phyloP scores from a whole-genome alignment of 2,888 invertebrate species.

The Pachymerium ferrugineum region DNA sequence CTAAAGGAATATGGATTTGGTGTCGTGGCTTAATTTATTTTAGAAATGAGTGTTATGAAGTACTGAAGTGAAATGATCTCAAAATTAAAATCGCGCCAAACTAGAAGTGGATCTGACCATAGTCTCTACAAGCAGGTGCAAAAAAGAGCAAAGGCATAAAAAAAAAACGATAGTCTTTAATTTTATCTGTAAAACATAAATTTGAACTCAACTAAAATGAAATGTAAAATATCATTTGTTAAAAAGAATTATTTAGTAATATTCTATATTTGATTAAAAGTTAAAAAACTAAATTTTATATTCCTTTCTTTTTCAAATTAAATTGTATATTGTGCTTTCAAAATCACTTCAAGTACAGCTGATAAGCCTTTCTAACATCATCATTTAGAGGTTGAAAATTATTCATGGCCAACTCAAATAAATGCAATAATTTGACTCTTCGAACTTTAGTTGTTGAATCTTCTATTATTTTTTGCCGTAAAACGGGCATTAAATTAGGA shows the following conservation, averaged over 20 bases:
- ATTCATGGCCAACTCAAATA: neutral
- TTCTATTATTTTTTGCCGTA: neutral
- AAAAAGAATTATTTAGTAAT: too few relatives aligned
- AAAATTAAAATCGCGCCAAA: slow-evolving; percentile 75
- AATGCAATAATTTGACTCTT: neutral
- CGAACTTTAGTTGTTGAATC: neutral
- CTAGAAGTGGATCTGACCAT: slow-evolving; percentile 47
- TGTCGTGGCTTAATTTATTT: slow-evolving; percentile 12
- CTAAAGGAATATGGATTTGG: too few relatives aligned
- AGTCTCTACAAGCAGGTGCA: slow-evolving; percentile 31
- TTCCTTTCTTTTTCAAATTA: too few relatives aligned
- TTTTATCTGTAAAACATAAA: too few relatives aligned
- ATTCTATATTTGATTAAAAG: too few relatives aligned
- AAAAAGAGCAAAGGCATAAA: slow-evolving; percentile 35
- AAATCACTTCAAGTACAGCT: too few relatives aligned
- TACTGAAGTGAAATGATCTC: slow-evolving; percentile 81
- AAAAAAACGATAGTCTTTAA: slow-evolving; percentile 35
- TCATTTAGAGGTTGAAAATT: neutral
- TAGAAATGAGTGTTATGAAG: slow-evolving; percentile 67
- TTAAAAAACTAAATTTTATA: too few relatives aligned
- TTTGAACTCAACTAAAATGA: too few relatives aligned
- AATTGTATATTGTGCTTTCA: too few relatives aligned
- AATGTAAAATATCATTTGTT: too few relatives aligned
- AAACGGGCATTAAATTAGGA: neutral
- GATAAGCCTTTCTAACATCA: neutral